phyloP scores from a whole-genome alignment of 2,797 vertebrate genomes.

The Aratinga solstitialis region DNA sequence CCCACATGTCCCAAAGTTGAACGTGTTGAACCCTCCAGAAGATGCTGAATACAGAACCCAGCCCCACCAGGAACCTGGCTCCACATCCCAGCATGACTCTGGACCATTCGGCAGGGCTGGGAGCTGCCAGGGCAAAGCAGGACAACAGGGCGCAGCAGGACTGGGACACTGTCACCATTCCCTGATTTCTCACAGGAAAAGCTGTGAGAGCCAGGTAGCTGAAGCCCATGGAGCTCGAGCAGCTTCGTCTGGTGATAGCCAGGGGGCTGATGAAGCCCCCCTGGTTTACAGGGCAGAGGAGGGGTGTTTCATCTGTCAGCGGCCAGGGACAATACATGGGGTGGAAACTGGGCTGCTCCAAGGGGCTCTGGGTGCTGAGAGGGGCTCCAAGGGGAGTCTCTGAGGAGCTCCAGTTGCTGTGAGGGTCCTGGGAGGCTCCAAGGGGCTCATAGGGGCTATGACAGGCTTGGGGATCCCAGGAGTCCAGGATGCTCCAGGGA shows the following conservation, averaged over 20 bases:
- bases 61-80: accelerated
- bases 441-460: not conserved
- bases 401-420: not conserved
- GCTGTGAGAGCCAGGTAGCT: accelerated
- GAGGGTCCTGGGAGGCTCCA: not conserved
- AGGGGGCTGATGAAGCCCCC: too few relatives aligned
- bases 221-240: not conserved
- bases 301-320: accelerated
- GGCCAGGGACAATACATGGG: accelerated
- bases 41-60: not conserved
- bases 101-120: accelerated
- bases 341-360: not conserved
- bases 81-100: accelerated
- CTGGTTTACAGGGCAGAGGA: accelerated
- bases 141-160: accelerated
- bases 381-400: not conserved
- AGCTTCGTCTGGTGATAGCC: not conserved
- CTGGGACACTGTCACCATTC: accelerated
- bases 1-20: accelerated
- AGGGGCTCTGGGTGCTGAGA: not conserved
- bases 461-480: not conserved
- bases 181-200: not conserved
- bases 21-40: not conserved
- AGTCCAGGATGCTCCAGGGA: not conserved
- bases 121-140: not conserved